Evolutionary conservation across 2,113 vertebrate species (phyloP), one percentile per base, ranked within the genome.

Genomic region (Piaya cayana): DNA sequence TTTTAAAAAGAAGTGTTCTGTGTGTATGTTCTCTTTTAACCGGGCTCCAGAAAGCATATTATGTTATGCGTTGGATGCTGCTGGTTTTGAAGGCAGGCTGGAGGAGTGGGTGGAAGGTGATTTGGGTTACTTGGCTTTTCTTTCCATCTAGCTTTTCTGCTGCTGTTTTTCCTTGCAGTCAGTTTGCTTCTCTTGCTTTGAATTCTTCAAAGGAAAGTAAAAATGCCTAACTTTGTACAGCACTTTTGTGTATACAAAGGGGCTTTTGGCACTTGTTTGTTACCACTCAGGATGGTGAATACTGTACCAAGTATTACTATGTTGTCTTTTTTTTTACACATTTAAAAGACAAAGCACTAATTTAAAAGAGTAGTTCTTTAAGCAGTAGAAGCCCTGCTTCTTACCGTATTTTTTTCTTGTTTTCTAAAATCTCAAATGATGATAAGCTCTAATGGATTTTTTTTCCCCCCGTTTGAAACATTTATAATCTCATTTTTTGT

Each of bases 101-200:
- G 64, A 59, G 37, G 47, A 56, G 71, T 92, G 50, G 70, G 82
- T 91, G 78, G 88, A 82, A 68, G 8, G n/a, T 72, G 79, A 65
- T 69, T 79, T 68, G 88, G 60, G 26, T 90, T 79, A 68, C 52
- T 87, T 90, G 50, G 64, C 56, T 92, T 90, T 42, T 71, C 59
- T 49, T 92, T 59, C 55, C 20, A 68, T 65, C 59, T 59, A 47
- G 82, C 53, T 77, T 82, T 89, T 52, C 75, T 45, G 16, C 50
- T 71, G 64, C 64, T 93, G 88, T 71, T 94, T 89, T 86, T 55
- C 64, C 45, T 52, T 92, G 60, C 68, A 62, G 56, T 91, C 55
- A 34, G 29, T 93, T 93, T 53, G 34, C 53, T 84, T 90, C 64
- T 75, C 36, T 72, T 65, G 20, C 42, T 69, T 83, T 36, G 49